phyloP scores from a whole-genome alignment of 2,113 vertebrate genomes.

The Oxygymnocypris stewartii region DNA sequence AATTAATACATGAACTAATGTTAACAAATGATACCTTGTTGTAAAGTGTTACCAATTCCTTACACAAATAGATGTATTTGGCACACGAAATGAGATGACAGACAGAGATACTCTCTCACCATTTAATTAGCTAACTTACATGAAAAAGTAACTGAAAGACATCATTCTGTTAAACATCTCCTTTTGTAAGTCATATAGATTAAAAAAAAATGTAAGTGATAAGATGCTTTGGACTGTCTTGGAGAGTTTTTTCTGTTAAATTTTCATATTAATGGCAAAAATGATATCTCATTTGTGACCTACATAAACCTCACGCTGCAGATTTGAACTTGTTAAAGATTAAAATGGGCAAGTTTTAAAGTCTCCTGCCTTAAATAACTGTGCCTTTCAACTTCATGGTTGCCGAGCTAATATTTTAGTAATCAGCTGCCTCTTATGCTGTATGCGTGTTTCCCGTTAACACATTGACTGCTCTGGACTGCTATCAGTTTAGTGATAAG shows the following conservation, averaged over 20 bases:
- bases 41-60: too few species aligned
- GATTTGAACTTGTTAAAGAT: slow-evolving; percentile 52
- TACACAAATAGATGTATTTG: too few species aligned
- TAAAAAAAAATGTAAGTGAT: too few species aligned
- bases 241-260: neutral
- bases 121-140: too few species aligned
- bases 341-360: slow-evolving; percentile 50
- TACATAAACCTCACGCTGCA: slow-evolving; percentile 24
- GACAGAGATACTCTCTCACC: too few species aligned
- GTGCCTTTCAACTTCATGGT: slow-evolving; percentile 27
- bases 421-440: slow-evolving; percentile 30
- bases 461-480: neutral
- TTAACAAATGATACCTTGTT: too few species aligned
- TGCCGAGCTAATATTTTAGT: slow-evolving; percentile 49
- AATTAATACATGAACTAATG: too few species aligned
- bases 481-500: neutral
- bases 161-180: too few species aligned
- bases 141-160: too few species aligned
- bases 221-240: neutral
- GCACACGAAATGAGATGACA: too few species aligned
- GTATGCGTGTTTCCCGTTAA: neutral
- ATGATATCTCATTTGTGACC: slow-evolving; percentile 26
- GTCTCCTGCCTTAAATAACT: slow-evolving; percentile 15
- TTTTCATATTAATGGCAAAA: slow-evolving; percentile 33
- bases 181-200: too few species aligned